Evolutionary conservation across 2,888 invertebrate species (phyloP).

Genomic region (Xylota segnis): DNA sequence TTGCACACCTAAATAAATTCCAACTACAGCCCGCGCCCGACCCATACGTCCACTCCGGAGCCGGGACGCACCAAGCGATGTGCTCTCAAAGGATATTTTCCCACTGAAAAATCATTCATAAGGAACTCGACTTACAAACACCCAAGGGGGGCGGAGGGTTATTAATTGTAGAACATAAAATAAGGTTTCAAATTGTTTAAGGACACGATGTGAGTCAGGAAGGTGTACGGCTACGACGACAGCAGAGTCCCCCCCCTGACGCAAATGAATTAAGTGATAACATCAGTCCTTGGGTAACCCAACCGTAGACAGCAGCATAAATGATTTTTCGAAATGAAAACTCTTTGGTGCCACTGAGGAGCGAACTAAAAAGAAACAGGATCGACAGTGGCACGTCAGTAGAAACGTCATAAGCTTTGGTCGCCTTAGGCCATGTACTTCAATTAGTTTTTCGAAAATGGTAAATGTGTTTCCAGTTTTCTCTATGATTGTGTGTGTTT

Average conservation of each 20-base stretch:
- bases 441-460: slow-evolving; percentile 71
- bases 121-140: slow-evolving; percentile 53
- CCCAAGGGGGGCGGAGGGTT: slow-evolving; percentile 32
- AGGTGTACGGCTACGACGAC: slow-evolving; percentile 9
- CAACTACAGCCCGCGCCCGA: slow-evolving; percentile 32
- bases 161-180: slow-evolving; percentile 71
- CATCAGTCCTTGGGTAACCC: slow-evolving; percentile 53
- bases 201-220: neutral
- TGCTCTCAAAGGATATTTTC: slow-evolving; percentile 65
- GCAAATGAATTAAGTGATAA: slow-evolving; percentile 73
- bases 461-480: slow-evolving; percentile 54
- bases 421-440: slow-evolving; percentile 68
- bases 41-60: slow-evolving; percentile 13
- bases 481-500: slow-evolving; percentile 13
- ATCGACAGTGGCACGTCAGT: slow-evolving; percentile 3
- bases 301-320: slow-evolving; percentile 41
- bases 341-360: slow-evolving; percentile 37
- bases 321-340: slow-evolving; percentile 70
- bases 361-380: slow-evolving; percentile 1
- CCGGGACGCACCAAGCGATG: slow-evolving; percentile 33
- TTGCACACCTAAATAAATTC: slow-evolving; percentile 76
- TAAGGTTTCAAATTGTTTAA: slow-evolving; percentile 47
- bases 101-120: slow-evolving; percentile 52
- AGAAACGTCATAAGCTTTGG: slow-evolving; percentile 36
- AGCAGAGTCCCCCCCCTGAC: slow-evolving; percentile 55